Evolutionary conservation across 2,797 vertebrate species (phyloP).

Genomic region (Falco naumanni): DNA sequence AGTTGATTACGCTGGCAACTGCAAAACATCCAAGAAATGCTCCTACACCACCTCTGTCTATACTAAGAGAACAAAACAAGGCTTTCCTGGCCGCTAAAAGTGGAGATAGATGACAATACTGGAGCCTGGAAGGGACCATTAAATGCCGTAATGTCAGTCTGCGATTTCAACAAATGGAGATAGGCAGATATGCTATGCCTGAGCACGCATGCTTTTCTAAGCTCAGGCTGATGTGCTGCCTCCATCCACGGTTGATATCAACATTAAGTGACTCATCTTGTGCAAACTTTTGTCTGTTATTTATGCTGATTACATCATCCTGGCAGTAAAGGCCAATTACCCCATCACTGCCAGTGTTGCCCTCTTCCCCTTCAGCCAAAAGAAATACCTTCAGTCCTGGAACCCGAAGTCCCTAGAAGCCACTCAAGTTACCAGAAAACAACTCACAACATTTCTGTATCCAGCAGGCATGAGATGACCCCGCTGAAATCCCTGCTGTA

Average conservation of each 20-base stretch:
- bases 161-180: neutral
- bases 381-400: neutral
- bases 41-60: neutral
- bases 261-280: neutral
- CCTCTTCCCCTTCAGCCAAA: neutral
- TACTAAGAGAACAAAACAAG: neutral
- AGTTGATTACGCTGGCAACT: neutral
- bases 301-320: neutral
- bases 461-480: neutral
- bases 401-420: neutral
- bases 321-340: neutral
- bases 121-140: neutral
- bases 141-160: neutral
- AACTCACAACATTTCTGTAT: neutral
- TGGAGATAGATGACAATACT: neutral
- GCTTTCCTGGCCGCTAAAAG: neutral
- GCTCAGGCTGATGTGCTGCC: neutral
- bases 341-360: neutral
- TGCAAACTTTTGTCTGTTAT: neutral
- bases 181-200: neutral
- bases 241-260: neutral
- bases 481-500: neutral
- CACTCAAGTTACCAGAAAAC: neutral
- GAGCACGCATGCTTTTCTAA: accelerated
- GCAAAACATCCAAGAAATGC: neutral